Conservation (phyloP, 2,888 invertebrate genomes). For the Agonopterix arenella region DNA sequence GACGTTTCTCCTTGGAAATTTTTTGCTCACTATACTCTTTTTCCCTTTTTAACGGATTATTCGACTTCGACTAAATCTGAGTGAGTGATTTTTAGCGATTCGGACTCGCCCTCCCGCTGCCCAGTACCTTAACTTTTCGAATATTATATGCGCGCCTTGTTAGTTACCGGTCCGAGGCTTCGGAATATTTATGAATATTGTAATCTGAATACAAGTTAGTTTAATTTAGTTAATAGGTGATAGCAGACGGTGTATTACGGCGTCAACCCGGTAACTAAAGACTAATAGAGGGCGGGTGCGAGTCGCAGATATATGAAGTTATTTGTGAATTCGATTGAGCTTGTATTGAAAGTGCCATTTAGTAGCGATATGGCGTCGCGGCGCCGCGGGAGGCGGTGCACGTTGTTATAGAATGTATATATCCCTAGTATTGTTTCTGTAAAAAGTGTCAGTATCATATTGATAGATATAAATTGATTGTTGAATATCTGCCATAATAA, state of each 20-base stretch:
- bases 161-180: constrained; percentile 27
- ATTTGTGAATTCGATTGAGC: constrained; percentile 18
- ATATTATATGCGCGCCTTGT: constrained; percentile 32
- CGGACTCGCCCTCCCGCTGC: constrained; percentile 20
- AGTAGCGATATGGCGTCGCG: constrained; percentile 16
- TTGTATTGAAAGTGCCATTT: constrained; percentile 53
- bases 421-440: constrained; percentile 55
- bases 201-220: constrained; percentile 21
- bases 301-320: constrained; percentile 10
- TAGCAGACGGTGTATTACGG: constrained; percentile 29
- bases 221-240: constrained; percentile 37
- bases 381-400: constrained; percentile 31
- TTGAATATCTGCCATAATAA: constrained; percentile 75
- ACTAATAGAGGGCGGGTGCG: constrained; percentile 16
- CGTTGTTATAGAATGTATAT: constrained; percentile 50
- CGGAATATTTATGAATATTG: constrained; percentile 34
- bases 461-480: constrained; percentile 61
- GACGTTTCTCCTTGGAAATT: constrained; percentile 6
- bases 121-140: constrained; percentile 25
- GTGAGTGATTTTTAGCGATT: constrained; percentile 14
- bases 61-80: constrained; percentile 15
- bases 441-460: constrained; percentile 63
- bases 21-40: constrained; percentile 29
- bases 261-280: constrained; percentile 22
- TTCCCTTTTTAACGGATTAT: constrained; percentile 13